A percentile compares a stretch with the other conserved stretches of the same genome.
These are phyloP conservation scores for Chionomys nivalis DNA, from an alignment of 2,113 vertebrate species.

Conservation along the genomic window DNA sequence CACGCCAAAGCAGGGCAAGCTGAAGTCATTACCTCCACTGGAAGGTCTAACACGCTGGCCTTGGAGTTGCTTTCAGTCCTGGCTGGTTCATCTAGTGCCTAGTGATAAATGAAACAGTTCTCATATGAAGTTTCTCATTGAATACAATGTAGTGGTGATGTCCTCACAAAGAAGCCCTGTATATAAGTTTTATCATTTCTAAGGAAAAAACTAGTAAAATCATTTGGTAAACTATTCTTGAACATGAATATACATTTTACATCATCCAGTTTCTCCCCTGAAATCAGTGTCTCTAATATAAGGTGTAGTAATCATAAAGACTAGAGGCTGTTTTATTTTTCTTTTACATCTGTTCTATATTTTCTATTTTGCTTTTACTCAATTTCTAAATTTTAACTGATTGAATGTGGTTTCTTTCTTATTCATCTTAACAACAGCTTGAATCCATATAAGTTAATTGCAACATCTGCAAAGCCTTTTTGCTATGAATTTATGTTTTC, in stretches of 20 bases:
- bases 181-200: background rate
- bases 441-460: background rate
- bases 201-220: background rate
- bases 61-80: slow-evolving; percentile 70
- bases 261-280: background rate
- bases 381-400: background rate
- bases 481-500: background rate
- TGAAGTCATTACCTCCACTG: slow-evolving; percentile 88
- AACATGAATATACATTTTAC: background rate
- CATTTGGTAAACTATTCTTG: background rate
- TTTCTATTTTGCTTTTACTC: background rate
- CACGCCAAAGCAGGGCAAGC: slow-evolving; percentile 33
- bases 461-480: background rate
- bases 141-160: background rate
- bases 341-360: background rate
- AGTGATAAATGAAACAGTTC: slow-evolving; percentile 76
- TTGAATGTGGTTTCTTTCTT: background rate
- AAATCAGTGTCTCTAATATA: background rate
- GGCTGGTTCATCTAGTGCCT: slow-evolving; percentile 90
- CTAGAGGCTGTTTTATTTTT: background rate
- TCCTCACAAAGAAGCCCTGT: slow-evolving; percentile 15
- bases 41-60: slow-evolving; percentile 83
- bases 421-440: background rate
- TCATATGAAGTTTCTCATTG: slow-evolving; percentile 41
- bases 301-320: background rate